phyloP scores from a whole-genome alignment of 1,140 invertebrate species.

The Eumeta japonica region DNA sequence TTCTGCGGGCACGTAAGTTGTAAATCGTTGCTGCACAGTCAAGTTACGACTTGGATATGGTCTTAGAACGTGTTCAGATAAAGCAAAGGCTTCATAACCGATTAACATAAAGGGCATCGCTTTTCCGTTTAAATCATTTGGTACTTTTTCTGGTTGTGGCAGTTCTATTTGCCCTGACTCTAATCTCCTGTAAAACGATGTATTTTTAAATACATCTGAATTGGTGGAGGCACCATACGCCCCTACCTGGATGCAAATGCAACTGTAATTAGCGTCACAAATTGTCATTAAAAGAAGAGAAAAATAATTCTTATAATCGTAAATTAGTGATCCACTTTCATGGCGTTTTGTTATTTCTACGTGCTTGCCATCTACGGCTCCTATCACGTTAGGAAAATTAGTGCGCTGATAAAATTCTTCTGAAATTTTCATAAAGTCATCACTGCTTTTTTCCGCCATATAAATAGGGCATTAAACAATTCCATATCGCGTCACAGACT shows the following conservation, averaged over 20 bases:
- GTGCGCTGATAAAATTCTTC: slow-evolving; percentile 2
- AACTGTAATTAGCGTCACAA: slow-evolving; percentile 33
- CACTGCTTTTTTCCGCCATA: slow-evolving; percentile 2
- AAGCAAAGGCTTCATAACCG: too few relatives aligned
- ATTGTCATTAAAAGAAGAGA: slow-evolving; percentile 37
- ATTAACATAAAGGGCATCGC: too few relatives aligned
- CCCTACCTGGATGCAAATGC: slow-evolving; percentile 38
- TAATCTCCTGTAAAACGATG: slow-evolving; percentile 2
- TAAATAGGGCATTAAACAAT: slow-evolving; percentile 6
- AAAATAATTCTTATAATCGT: slow-evolving; percentile 37
- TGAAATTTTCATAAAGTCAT: too few relatives aligned
- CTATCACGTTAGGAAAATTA: slow-evolving; percentile 2
- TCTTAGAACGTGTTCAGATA: too few relatives aligned
- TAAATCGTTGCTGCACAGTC: too few relatives aligned
- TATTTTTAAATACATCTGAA: not conserved
- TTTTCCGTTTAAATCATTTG: slow-evolving; percentile 1
- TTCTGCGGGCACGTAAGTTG: too few relatives aligned
- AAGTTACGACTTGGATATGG: too few relatives aligned
- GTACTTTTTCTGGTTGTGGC: slow-evolving; percentile 1
- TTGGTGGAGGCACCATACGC: slow-evolving; percentile 16
- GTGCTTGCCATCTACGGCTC: slow-evolving; percentile 2
- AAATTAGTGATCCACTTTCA: slow-evolving; percentile 24
- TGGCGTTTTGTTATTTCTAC: too few relatives aligned
- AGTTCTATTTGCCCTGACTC: not conserved
- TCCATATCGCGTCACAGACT: slow-evolving; percentile 6